phyloP scores from a whole-genome alignment of 2,888 invertebrate genomes.

The Drosophila austrosaltans region DNA sequence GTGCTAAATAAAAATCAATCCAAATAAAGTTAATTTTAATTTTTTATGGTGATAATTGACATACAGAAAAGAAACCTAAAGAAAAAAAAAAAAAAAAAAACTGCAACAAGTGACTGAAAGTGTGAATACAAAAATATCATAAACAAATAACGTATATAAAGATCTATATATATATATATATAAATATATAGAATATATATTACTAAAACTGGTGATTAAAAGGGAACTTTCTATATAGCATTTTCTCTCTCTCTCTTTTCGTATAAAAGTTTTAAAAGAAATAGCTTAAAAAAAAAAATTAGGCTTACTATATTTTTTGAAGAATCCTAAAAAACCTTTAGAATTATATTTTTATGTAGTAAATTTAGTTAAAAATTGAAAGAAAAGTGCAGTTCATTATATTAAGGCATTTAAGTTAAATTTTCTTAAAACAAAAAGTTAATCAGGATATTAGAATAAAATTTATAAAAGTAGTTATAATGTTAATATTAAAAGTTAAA shows the following conservation, averaged over 20 bases:
- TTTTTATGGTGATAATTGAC: slow-evolving; percentile 28
- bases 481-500: too few relatives aligned
- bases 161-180: background rate
- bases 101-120: slow-evolving; percentile 15
- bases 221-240: too few relatives aligned
- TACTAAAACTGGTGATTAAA: background rate
- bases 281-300: background rate
- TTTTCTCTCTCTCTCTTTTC: too few relatives aligned
- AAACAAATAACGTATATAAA: background rate
- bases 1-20: slow-evolving; percentile 2
- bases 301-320: too few relatives aligned
- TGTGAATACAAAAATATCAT: slow-evolving; percentile 8
- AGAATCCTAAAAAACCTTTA: background rate
- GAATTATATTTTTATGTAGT: too few relatives aligned
- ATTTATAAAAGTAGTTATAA: too few relatives aligned
- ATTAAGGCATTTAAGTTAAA: too few relatives aligned
- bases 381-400: too few relatives aligned
- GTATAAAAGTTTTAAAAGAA: too few relatives aligned
- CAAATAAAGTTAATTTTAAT: slow-evolving; percentile 15
- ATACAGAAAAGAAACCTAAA: background rate
- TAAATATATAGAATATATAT: background rate
- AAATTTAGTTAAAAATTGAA: background rate
- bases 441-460: too few relatives aligned
- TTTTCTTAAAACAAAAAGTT: too few relatives aligned
- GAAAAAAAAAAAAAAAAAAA: background rate